These are phyloP conservation scores for Ceyx cyanopectus DNA, from an alignment of 2,113 vertebrate genomes.

Conservation along the genomic window DNA sequence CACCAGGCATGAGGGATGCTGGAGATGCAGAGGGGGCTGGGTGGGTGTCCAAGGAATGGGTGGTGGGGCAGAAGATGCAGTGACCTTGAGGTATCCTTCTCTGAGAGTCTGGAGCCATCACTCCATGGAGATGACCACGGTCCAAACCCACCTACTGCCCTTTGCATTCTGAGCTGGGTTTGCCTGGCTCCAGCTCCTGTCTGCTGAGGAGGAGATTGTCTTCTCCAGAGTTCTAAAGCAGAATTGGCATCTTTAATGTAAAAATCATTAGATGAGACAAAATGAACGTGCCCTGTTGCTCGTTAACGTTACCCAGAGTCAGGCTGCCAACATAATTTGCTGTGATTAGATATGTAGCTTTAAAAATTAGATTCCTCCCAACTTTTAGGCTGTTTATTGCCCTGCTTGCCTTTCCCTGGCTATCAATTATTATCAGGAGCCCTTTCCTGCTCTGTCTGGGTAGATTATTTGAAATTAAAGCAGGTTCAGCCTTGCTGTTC, in stretches of 20 bases:
- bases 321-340: constrained; percentile 29
- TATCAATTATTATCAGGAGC: not conserved
- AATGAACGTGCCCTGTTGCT: constrained; percentile 43
- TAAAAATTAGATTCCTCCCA: constrained; percentile 62
- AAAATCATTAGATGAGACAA: constrained; percentile 13
- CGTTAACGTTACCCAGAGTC: constrained; percentile 59
- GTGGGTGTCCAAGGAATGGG: not conserved
- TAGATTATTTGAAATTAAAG: constrained; percentile 37
- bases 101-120: not conserved
- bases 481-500: not conserved
- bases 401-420: not conserved
- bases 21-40: not conserved
- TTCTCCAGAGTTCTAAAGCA: constrained; percentile 24
- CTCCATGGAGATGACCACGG: not conserved
- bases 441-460: constrained; percentile 26
- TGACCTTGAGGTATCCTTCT: not conserved
- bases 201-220: not conserved
- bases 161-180: fast-evolving
- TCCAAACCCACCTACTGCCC: not conserved
- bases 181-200: not conserved
- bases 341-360: constrained; percentile 50
- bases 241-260: constrained; percentile 45
- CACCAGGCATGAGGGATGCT: not conserved
- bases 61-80: not conserved
- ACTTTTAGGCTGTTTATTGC: not conserved